Evolutionary conservation across 2,797 vertebrate species (phyloP), one percentile per base, ranked within the genome.

Genomic region (Pseudomugil tenellus): DNA sequence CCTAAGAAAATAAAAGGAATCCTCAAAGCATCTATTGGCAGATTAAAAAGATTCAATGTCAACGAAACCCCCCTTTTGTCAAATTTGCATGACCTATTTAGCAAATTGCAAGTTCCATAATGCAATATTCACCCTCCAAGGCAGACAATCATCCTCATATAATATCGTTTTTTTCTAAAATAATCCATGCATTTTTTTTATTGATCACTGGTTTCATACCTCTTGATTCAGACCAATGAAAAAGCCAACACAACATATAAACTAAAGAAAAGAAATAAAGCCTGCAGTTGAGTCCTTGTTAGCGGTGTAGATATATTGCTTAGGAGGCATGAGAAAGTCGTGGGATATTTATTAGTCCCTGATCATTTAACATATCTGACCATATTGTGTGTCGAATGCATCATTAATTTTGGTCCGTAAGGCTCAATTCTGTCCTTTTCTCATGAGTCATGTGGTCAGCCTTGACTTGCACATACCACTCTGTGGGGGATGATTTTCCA

Each of bases 181-280:
- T n/a, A n/a, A n/a, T n/a, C n/a, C n/a, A 62, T 12, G 3, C 19
- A 55, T 61, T 76, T 55, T 29, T 75, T 73, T 74, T 78, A 83
- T 72, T 59, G 74, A 89, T 85, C 73, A 67, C 56, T 60, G 74
- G 48, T 84, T 84, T 84, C 74, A 74, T 83, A 64, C 48, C 17
- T 17, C 55, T 56, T 63, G 53, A 76, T 68, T 16, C 62, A 69
- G 68, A 70, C 62, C 70, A 83, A 76, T 84, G 68, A 83, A 84
- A 83, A 58, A 76, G 26, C 61, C 46, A 46, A 10, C 19, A 17
- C 2, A 6, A 67, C 56, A 55, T 31, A 32, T 83, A 67, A 86
- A 79, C n/a, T 76, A 80, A 70, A 63, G 25, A 49, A 59, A 43
- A 23, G 72, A 16, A 35, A 62, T 84, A 77, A 82, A 79, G 53